Base-by-base conservation (phyloP, 2,113 vertebrate species). In the Rhynchopsitta pachyrhyncha region DNA sequence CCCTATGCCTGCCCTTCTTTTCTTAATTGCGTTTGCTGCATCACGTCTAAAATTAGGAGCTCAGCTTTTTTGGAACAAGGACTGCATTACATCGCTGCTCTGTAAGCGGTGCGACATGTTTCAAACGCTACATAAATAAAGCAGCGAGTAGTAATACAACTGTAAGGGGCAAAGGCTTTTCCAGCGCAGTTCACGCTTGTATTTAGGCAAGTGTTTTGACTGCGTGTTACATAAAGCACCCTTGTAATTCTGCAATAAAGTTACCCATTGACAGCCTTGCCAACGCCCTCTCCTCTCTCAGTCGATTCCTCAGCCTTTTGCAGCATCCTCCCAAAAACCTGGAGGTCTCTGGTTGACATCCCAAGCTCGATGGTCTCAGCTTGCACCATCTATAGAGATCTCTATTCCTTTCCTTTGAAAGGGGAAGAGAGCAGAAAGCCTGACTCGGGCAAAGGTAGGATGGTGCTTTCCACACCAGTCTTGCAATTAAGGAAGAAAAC, bases 1-100 rank as follows among this genome's bases (percentile, higher is more conserved):
- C 86, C 95, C 83, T 94, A 87, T 87, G 76, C 83, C 91, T 97
- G 95, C 95, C 92, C 95, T 96, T 97, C 96, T 97, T 95, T 95
- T 57, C 95, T 97, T 96, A 97, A 96, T 96, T 94, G 95, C 77
- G 15, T 91, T 94, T 94, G 88, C 93, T 89, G 93, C 93, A 86
- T 82, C 92, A 74, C 4, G 0, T 84, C 93, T 96, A 94, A 96
- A 97, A 96, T 94, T 96, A 97, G 96, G 95, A 94, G 84, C 81
- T 86, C 67, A 29, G 88, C 88, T 97, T 96, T 94, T 94, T 91
- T 92, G 92, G 96, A 95, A 86, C 86, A 23, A 76, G 95, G 88
- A 57, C 77, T 3, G 9, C 17, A 10, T 83, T 82, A 92, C 90
- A 82, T 60, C 57, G 81, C 81, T 62, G 12, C 39, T 93, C 92